Base-by-base conservation (phyloP, 2,797 vertebrate genomes). In the Hippopotamyrus pictus region DNA sequence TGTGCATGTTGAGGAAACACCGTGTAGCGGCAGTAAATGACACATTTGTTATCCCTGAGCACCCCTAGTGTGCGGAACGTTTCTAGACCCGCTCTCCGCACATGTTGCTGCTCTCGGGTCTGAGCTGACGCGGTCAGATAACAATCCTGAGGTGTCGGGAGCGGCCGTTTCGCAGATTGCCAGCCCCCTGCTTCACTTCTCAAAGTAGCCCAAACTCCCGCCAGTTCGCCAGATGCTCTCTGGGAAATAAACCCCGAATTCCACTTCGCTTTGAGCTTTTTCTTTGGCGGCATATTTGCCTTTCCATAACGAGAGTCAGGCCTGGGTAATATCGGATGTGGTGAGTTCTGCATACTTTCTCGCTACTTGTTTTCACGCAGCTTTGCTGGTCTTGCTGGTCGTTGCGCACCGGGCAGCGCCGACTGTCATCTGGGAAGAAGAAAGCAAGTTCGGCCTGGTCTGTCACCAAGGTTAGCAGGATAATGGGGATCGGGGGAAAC, bases 101-200 rank as follows among this genome's bases (percentile, higher is more conserved):
- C 96, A 96, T 96, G 96, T 96, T 96, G 95, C 96, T 95, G 94
- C 94, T 96, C 93, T 94, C 65, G 22, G 88, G 33, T 57, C 44
- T 25, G 48, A 33, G 62, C 14, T 85, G 82, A 89, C 88, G 51
- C 84, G 19, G 54, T 88, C 90, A 85, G 90, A 91, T 90, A 90
- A 91, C 91, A 89, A 90, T 88, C 88, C 90, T 90, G 93, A 95
- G 93, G 93, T 94, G 91, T 90, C 89, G 92, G 93, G 89, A 94
- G 92, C 93, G 94, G 94, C 94, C 94, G 95, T 95, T 91, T 92
- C 95, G 94, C 92, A 94, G 94, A 87, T 91, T 92, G 94, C 95
- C 94, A 94, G 95, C 93, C 93, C 93, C 84, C 88, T 88, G 51
- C 84, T 76, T 88, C 91, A 83, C 85, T 82, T 89, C 88, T 90